A percentile compares a stretch with the other conserved stretches of the same genome.
phyloP scores from a whole-genome alignment of 2,113 vertebrate genomes.

The Embiotoca jacksoni region DNA sequence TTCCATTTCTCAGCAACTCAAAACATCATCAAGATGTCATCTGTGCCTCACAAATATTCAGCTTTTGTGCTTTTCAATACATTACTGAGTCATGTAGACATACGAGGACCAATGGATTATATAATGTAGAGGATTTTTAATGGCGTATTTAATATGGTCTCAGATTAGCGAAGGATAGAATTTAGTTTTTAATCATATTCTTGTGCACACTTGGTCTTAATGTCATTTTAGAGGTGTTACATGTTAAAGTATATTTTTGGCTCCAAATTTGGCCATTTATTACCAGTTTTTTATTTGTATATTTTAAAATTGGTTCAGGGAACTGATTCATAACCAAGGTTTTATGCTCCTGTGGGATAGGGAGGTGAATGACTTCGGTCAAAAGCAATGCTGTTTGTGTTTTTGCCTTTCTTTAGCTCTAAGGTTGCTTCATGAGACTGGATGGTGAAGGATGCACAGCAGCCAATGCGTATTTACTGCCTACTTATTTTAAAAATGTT shows the following conservation, averaged over 20 bases:
- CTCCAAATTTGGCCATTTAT: too few relatives aligned
- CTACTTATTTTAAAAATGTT: too few relatives aligned
- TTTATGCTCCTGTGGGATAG: not conserved
- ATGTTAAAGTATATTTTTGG: too few relatives aligned
- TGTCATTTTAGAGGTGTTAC: too few relatives aligned
- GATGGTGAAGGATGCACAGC: not conserved
- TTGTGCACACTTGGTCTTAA: not conserved
- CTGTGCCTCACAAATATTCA: not conserved
- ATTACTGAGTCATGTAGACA: not conserved
- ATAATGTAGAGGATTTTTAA: too few relatives aligned
- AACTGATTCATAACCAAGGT: not conserved
- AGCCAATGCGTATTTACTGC: too few relatives aligned
- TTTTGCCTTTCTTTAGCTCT: not conserved
- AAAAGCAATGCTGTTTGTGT: not conserved
- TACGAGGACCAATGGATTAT: too few relatives aligned
- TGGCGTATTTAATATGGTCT: too few relatives aligned
- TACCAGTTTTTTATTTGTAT: too few relatives aligned
- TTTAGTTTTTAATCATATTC: not conserved
- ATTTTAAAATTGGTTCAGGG: not conserved
- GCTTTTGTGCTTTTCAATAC: not conserved
- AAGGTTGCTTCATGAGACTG: not conserved
- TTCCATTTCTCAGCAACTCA: conserved; percentile 22
- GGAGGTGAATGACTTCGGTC: not conserved
- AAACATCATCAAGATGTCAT: not conserved
- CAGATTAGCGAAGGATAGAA: too few relatives aligned